Base-by-base conservation (phyloP, 1,140 invertebrate species). In the Drosophila repletoides region DNA sequence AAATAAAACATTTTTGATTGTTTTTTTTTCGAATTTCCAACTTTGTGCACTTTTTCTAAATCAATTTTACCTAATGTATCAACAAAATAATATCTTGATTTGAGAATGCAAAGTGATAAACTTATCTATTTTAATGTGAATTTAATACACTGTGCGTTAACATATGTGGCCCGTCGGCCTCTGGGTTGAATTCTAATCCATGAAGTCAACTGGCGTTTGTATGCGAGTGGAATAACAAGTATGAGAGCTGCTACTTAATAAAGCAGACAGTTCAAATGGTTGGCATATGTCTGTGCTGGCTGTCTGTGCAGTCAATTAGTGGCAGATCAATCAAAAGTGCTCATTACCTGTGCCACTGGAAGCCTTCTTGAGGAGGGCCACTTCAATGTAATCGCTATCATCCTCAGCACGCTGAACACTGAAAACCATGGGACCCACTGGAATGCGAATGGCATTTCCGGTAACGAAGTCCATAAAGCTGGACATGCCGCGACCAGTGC, bases 391-490 rank as follows among this genome's bases (percentile, higher is more conserved):
- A 33, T 90, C 86, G 45, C 70, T 76, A 45, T 90, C 87, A 12
- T 90, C 84, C 38, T 88, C 83, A n/a, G 89, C 77, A 2, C 88
- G 76, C 68, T 90, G 89, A 5, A 90, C 77, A 67, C 88, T 90
- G 15, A 90, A 89, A 4, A 90, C 84, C 87, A 90, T 88, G 5
- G 88, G 87, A 0, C 89, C 89, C 10, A 90, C 70, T 4, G 89
- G 89, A 15, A 90, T 73, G 1, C 84, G 68, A 12, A 90, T 69
- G n/a, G 87, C 76, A 68, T 90, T 89, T 3, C 84, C 89, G 31
- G 72, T 79, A 10, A 90, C 61, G n/a, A 90, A 88, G 34, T 90
- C 84, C 68, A 81, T 80, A 29, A 90, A 76, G 43, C 65, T 84
- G 26, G 79, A 79, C 9, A 88, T 55, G 1, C 83, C 70, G 1